A percentile compares a stretch with the other conserved stretches of the same genome.
Evolutionary conservation across 2,113 vertebrate genomes (phyloP).

Genomic region (Megaceryle maxima): DNA sequence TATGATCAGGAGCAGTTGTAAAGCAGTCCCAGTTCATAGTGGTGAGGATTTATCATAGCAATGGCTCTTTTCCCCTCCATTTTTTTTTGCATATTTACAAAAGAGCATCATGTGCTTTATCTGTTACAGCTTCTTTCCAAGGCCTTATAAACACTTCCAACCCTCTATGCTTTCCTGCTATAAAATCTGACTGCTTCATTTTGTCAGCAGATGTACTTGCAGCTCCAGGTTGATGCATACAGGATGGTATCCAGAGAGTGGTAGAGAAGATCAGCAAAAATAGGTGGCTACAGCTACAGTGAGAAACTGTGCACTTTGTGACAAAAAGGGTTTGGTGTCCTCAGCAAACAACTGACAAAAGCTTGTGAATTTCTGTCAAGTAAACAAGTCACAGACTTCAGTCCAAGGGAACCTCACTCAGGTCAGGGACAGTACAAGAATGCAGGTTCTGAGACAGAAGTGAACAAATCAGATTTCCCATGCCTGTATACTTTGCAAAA

Average conservation of each 20-base stretch:
- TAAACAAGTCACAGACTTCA: conserved; percentile 10
- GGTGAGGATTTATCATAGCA: neutral
- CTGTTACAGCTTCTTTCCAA: neutral
- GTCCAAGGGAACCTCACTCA: neutral
- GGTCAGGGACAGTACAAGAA: conserved; percentile 38
- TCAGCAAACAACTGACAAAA: neutral
- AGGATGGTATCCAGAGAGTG: neutral
- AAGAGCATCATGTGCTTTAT: neutral
- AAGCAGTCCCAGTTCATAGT: neutral
- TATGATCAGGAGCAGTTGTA: neutral
- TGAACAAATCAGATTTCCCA: conserved; percentile 53
- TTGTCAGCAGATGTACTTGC: accelerated
- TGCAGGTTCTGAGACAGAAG: conserved; percentile 29
- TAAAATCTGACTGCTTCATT: neutral
- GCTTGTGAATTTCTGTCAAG: neutral
- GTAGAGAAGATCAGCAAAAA: neutral
- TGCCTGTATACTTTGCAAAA: conserved; percentile 59
- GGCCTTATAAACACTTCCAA: neutral
- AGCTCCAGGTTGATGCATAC: neutral
- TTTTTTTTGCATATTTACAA: neutral
- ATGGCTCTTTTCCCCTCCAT: neutral
- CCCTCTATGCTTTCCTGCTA: neutral
- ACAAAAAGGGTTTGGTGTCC: neutral
- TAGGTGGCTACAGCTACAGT: neutral
- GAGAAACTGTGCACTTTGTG: neutral